These are phyloP conservation scores for Steinernema hermaphroditum DNA, from an alignment of 2,888 invertebrate species.

Conservation along the genomic window DNA sequence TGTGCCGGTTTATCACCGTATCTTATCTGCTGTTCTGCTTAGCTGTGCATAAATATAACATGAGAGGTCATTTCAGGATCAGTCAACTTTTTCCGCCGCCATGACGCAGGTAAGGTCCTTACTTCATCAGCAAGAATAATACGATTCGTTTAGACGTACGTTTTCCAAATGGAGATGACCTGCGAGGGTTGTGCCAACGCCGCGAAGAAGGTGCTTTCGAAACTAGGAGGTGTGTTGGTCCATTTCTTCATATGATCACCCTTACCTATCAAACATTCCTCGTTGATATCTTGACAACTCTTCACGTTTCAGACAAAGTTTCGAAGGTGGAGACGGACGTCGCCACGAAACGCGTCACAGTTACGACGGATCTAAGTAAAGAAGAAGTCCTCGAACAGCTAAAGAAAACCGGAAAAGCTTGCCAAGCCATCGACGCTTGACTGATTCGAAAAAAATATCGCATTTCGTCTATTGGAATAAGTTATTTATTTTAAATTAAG, in stretches of 20 bases:
- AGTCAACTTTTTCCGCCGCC: background rate
- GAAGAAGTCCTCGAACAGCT: constrained; percentile 67
- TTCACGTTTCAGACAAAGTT: constrained; percentile 56
- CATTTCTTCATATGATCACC: background rate
- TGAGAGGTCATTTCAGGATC: background rate
- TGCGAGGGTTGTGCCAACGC: constrained; percentile 90
- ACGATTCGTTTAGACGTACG: constrained; percentile 71
- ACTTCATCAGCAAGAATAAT: background rate
- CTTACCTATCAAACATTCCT: background rate
- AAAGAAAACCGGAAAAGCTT: constrained; percentile 69
- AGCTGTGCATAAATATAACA: background rate
- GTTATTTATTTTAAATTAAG: background rate
- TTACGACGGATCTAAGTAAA: constrained; percentile 66
- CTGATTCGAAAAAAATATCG: background rate
- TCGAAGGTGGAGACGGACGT: constrained; percentile 67
- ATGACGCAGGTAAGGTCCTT: constrained; percentile 4
- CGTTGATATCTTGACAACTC: background rate
- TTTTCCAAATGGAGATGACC: constrained; percentile 88
- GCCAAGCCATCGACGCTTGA: background rate
- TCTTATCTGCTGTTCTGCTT: constrained; percentile 6
- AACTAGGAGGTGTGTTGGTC: constrained; percentile 73
- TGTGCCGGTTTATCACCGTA: background rate
- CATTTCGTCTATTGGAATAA: background rate
- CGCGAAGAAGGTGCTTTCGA: constrained; percentile 81
- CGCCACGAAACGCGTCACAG: constrained; percentile 65